Percentiles rank a stretch among this genome's conserved stretches.
Evolutionary conservation across 2,888 invertebrate species (phyloP).

Genomic region (Ophonus ardosiacus): DNA sequence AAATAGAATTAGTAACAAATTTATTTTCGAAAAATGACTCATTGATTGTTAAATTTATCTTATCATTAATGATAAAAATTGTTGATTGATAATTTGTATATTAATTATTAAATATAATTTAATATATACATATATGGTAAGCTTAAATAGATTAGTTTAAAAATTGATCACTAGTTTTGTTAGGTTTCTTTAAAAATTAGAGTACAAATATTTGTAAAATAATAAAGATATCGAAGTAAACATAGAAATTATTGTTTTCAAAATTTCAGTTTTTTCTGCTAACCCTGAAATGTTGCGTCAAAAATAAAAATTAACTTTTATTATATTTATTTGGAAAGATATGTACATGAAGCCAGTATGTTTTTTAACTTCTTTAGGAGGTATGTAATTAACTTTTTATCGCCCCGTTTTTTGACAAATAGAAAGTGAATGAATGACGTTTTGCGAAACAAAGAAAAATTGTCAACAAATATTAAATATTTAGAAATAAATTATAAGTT

Average conservation of each 20-base stretch:
- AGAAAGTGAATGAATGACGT: not conserved
- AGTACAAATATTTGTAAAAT: constrained; percentile 44
- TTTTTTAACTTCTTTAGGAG: constrained; percentile 6
- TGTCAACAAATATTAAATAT: not conserved
- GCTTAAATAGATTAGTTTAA: constrained; percentile 28
- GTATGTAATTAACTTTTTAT: not conserved
- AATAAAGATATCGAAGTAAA: constrained; percentile 25
- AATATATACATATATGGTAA: not conserved
- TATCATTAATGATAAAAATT: constrained; percentile 11
- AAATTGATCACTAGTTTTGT: constrained; percentile 7
- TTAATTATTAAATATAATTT: not conserved
- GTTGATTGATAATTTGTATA: not conserved
- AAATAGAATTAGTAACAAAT: constrained; percentile 19
- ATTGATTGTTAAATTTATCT: constrained; percentile 40
- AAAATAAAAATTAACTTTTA: constrained; percentile 10
- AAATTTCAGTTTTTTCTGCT: constrained; percentile 49
- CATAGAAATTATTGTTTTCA: constrained; percentile 8
- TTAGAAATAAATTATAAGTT: constrained; percentile 12
- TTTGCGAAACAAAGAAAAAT: not conserved
- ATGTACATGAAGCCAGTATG: constrained; percentile 32
- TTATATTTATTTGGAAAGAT: not conserved
- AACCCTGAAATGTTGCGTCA: not conserved
- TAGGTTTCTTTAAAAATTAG: constrained; percentile 12
- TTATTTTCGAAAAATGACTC: constrained; percentile 10
- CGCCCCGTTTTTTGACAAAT: not conserved